A percentile compares a stretch with the other conserved stretches of the same genome.
Conservation (phyloP, 1,140 invertebrate genomes). For the Papilio aristodemus region DNA sequence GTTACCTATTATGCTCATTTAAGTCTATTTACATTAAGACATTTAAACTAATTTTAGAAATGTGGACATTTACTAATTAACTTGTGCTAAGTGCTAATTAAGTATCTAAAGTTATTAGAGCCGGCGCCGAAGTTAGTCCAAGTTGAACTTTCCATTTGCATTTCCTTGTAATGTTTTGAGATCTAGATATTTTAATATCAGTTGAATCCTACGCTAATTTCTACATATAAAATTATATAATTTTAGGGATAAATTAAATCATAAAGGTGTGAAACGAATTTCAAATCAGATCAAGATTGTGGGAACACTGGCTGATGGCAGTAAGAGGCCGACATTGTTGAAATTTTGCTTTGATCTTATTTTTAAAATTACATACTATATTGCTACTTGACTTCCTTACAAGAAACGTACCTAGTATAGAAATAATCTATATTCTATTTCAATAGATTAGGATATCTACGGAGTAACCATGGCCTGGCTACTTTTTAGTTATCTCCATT, state of each 20-base stretch:
- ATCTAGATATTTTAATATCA: neutral
- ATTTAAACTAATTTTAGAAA: neutral
- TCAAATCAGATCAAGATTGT: too few relatives aligned
- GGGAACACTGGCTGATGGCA: too few relatives aligned
- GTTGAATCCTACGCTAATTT: neutral
- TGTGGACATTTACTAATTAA: neutral
- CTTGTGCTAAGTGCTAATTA: neutral
- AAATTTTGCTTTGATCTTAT: too few relatives aligned
- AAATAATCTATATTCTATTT: too few relatives aligned
- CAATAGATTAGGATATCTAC: too few relatives aligned
- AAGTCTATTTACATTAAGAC: neutral
- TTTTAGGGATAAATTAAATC: too few relatives aligned
- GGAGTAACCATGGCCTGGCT: neutral
- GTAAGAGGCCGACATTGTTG: too few relatives aligned
- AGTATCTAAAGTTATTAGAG: neutral
- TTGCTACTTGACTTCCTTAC: too few relatives aligned
- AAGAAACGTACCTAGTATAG: too few relatives aligned
- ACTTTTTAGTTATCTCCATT: neutral
- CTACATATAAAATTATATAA: too few relatives aligned
- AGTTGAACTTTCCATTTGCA: conserved; percentile 1
- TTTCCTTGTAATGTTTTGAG: neutral
- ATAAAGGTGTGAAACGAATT: too few relatives aligned
- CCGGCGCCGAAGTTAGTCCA: neutral
- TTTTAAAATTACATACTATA: too few relatives aligned
- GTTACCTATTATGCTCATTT: neutral